Base-by-base conservation (phyloP, 1,140 invertebrate genomes). In the Anthonomus grandis region DNA sequence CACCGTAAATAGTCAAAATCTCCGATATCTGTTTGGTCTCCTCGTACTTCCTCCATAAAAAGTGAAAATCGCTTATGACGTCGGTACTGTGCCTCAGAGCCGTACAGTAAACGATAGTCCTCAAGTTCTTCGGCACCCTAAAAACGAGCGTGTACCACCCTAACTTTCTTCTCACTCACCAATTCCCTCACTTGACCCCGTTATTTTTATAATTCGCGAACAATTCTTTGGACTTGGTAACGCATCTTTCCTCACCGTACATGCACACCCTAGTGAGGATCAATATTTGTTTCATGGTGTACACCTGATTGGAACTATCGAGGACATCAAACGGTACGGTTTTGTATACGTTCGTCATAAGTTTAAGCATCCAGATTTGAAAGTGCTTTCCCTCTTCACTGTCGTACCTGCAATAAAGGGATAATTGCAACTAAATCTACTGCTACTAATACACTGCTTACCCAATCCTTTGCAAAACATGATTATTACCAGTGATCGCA, bases 71-170 rank as follows among this genome's bases (percentile, higher is more conserved):
- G 0, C 31, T 17, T 2, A 57, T 15, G 9, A 49, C 51, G 19
- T 64, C 46, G 47, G 58, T 9, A 66, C 67, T 31, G n/a, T 77
- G 65, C 19, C 76, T 70, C 3, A 83, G 64, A 23, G 74, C 79
- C 36, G 68, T 72, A 64, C 82, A 84, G 67, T 83, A 84, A 5
- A 84, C 80, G 53, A 78, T 78, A 17, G 75, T 74, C 23, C 79
- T 77, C 62, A 82, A 73, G 59, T 84, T 82, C 21, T 77, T 71
- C 19, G 76, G 74, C 15, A 81, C 66, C 21, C 77, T 79, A 46
- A 41, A 46, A 52, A 9, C n/a, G n/a, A n/a, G n/a, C n/a, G n/a
- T n/a, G 6, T 9, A 2, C 3, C 3, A 27, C 34, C 13, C 9
- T 17, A n/a, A 23, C 21, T n/a, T 23, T 45, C n/a, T n/a, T n/a